Conservation (phyloP, 2,113 vertebrate species). For the Oenanthe oenanthe region DNA sequence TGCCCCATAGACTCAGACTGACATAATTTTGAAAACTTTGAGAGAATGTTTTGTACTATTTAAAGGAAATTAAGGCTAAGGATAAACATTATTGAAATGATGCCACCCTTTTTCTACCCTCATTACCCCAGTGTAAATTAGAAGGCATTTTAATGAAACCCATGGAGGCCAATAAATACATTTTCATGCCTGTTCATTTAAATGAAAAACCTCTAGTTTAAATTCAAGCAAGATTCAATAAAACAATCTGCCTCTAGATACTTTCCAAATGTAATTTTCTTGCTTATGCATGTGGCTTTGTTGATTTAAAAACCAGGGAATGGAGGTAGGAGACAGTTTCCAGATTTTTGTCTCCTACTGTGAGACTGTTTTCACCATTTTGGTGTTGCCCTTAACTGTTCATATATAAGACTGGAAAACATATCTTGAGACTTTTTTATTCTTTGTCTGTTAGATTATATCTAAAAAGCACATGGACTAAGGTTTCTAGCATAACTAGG, state of each 20-base stretch:
- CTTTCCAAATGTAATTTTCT: conserved; percentile 41
- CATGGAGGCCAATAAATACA: not conserved
- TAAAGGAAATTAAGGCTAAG: conserved; percentile 41
- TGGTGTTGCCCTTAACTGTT: not conserved
- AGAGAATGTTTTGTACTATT: conserved; percentile 37
- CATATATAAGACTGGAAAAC: not conserved
- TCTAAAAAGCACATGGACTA: not conserved
- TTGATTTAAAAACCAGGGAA: conserved; percentile 29
- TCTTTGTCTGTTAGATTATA: not conserved
- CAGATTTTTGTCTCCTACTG: not conserved
- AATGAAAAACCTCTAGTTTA: not conserved
- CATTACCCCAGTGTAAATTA: not conserved
- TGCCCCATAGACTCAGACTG: not conserved
- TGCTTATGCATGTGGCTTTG: not conserved
- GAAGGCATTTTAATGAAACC: not conserved
- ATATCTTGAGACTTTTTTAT: not conserved
- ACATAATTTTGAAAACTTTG: conserved; percentile 34
- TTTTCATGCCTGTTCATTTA: not conserved
- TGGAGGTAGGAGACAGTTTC: not conserved
- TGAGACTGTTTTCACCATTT: not conserved
- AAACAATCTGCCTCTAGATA: not conserved
- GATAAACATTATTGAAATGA: conserved; percentile 38
- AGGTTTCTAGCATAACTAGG: not conserved
- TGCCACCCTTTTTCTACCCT: not conserved
- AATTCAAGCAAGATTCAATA: conserved; percentile 26